A percentile compares a stretch with the other conserved stretches of the same genome.
Evolutionary conservation across 2,113 vertebrate species (phyloP).

Genomic region (Syngnathoides biaculeatus): DNA sequence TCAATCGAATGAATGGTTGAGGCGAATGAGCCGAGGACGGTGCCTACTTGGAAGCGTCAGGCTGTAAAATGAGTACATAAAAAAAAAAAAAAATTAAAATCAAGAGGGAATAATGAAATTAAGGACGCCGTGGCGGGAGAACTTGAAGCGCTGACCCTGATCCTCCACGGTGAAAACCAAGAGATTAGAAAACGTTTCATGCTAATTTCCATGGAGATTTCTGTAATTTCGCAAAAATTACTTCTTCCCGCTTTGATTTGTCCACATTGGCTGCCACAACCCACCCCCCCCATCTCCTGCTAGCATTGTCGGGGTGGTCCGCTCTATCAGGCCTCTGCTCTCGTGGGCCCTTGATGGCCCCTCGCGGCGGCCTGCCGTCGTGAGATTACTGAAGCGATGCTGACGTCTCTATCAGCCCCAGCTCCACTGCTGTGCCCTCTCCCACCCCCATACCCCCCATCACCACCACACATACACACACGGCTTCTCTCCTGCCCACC

Average conservation of each 20-base stretch:
- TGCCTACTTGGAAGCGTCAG: conserved; percentile 71
- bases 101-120: conserved; percentile 78
- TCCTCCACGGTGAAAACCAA: conserved; percentile 85
- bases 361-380: conserved; percentile 83
- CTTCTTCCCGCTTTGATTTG: conserved; percentile 90
- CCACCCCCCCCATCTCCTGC: conserved; percentile 69
- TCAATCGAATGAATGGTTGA: conserved; percentile 71
- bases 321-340: conserved; percentile 82
- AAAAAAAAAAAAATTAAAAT: conserved; percentile 63
- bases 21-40: conserved; percentile 77
- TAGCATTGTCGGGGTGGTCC: conserved; percentile 86
- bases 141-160: conserved; percentile 93
- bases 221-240: conserved; percentile 97
- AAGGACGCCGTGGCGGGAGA: conserved; percentile 74
- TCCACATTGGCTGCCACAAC: conserved; percentile 57
- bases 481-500: conserved; percentile 54
- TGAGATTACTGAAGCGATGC: conserved; percentile 87
- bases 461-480: conserved; percentile 55
- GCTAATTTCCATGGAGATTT: conserved; percentile 99
- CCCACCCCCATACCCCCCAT: conserved; percentile 58
- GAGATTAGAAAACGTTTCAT: conserved; percentile 99
- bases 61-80: conserved; percentile 79
- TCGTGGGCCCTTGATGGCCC: conserved; percentile 78
- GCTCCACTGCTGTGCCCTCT: conserved; percentile 76
- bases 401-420: conserved; percentile 90